Percentiles rank a stretch among this genome's conserved stretches.
Conservation (phyloP, 2,888 invertebrate genomes). For the Eupithecia pulchellata region DNA sequence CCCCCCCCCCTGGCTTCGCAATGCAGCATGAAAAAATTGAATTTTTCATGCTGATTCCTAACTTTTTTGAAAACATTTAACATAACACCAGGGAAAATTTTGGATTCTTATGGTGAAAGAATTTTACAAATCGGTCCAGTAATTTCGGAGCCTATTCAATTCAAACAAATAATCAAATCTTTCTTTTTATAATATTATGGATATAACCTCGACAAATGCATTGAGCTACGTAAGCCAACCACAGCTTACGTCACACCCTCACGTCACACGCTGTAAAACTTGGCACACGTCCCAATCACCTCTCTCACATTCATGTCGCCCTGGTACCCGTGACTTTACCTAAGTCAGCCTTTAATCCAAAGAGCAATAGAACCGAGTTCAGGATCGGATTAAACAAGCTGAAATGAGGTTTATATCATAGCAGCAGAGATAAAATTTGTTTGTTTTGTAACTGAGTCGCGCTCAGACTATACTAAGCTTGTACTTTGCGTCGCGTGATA, state of each 20-base stretch:
- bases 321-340: conserved; percentile 50
- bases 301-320: conserved; percentile 38
- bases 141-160: too few relatives aligned
- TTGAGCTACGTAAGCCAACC: conserved; percentile 1
- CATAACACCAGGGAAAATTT: too few relatives aligned
- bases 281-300: conserved; percentile 23
- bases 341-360: conserved; percentile 47
- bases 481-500: conserved; percentile 15
- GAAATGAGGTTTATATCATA: conserved; percentile 28
- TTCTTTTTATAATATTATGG: too few relatives aligned
- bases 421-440: conserved; percentile 33
- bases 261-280: conserved; percentile 17
- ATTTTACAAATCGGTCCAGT: too few relatives aligned
- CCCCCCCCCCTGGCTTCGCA: too few relatives aligned
- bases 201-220: background rate
- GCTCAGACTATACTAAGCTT: conserved; percentile 17
- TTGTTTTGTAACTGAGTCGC: conserved; percentile 29
- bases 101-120: too few relatives aligned
- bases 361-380: conserved; percentile 20
- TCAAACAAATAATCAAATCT: too few relatives aligned
- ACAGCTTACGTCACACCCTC: conserved; percentile 16
- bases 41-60: too few relatives aligned
- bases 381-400: conserved; percentile 31
- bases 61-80: too few relatives aligned
- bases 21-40: too few relatives aligned